Evolutionary conservation across 2,797 vertebrate species (phyloP), one percentile per base, ranked within the genome.

Genomic region (Danio choprae): DNA sequence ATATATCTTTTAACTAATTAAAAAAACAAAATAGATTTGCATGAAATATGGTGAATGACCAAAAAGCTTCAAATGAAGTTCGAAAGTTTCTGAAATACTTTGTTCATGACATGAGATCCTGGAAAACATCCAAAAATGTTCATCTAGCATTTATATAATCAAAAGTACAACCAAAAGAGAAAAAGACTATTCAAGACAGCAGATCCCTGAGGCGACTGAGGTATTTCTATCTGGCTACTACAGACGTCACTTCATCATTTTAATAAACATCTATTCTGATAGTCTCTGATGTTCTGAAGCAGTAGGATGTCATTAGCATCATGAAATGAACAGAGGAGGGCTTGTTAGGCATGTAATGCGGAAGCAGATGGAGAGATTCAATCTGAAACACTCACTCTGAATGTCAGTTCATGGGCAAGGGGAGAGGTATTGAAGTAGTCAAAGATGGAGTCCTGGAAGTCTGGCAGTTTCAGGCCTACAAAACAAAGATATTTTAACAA

Each of bases 401-500:
- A 97, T 15, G 95, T 95, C 80, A 98, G 92, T 85, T 98, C 97
- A 6, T 97, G 96, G n/a, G 96, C 94, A 84, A 98, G 92, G 62
- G 98, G 96, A 58, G 97, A 97, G 0, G 97, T 97, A 92, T 98
- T 99, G 92, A 99, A 99, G 84, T 99, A 99, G 51, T 98, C 96
- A 91, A 99, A 99, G 84, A 99, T 97, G 50, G 97, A 96, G 86
- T 99, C 97, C 82, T 99, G 96, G 87, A 99, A 98, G 84, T 97
- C 97, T 13, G 96, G 94, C 71, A 98, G 95, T 87, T 98, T 99
- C 69, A 98, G 91, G 83, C 96, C 98, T 87, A 82, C 86, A 90
- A 43, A 80, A n/a, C 12, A 16, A 71, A 64, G 46, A 60, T 16
- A 1, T 29, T n/a, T 6, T 36, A 18, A 48, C 2, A 59, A 38